Percentiles rank a stretch among this genome's conserved stretches.
phyloP scores from a whole-genome alignment of 1,140 invertebrate species.

The Bombus pascuorum region DNA sequence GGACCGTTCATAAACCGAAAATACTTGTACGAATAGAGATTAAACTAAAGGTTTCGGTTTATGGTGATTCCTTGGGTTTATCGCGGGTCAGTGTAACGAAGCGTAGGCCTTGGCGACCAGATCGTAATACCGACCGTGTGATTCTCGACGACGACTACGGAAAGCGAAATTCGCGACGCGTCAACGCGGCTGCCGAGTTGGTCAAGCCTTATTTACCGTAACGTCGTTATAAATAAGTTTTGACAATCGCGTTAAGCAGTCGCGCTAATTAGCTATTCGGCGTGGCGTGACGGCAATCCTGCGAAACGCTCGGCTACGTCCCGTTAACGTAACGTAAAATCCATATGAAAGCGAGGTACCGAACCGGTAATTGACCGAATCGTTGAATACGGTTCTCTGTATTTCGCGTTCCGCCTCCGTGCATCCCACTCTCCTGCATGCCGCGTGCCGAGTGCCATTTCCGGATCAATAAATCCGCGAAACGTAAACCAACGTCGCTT shows the following conservation, averaged over 20 bases:
- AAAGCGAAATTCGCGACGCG: too few species aligned
- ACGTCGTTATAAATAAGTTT: slow-evolving; percentile 25
- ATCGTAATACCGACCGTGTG: accelerated
- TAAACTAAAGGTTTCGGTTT: too few species aligned
- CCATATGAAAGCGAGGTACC: background rate
- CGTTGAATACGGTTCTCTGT: background rate
- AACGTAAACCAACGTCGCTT: background rate
- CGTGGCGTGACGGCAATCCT: too few species aligned
- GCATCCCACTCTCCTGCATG: background rate
- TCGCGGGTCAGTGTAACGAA: too few species aligned
- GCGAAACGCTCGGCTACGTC: background rate
- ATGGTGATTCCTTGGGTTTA: too few species aligned
- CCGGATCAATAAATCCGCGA: background rate
- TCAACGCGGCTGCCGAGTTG: too few species aligned
- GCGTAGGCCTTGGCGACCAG: too few species aligned
- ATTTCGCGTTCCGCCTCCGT: too few species aligned
- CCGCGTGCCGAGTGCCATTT: too few species aligned
- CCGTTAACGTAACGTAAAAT: background rate
- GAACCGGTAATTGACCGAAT: slow-evolving; percentile 5
- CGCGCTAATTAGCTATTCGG: background rate
- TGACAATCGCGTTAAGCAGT: slow-evolving; percentile 1
- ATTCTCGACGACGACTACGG: too few species aligned
- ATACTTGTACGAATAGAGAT: too few species aligned
- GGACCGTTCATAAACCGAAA: too few species aligned
- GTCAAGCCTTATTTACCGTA: background rate